Conservation (phyloP, 2,113 vertebrate genomes). For the Semicossyphus pulcher region DNA sequence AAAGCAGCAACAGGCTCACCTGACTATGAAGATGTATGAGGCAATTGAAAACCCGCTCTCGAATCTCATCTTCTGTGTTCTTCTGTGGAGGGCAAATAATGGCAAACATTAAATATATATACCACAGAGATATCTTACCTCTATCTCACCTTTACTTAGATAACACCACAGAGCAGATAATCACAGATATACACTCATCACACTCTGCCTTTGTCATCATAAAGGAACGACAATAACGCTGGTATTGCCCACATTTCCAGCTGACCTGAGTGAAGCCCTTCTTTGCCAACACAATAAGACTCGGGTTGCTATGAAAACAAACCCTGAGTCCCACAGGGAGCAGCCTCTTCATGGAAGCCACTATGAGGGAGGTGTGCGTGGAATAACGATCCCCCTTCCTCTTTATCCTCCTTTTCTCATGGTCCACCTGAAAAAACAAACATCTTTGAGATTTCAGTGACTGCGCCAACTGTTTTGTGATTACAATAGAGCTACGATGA, state of each 20-base stretch:
- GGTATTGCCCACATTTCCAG: conserved; percentile 3
- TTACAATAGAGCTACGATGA: not conserved
- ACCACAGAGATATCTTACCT: not conserved
- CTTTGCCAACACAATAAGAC: conserved; percentile 89
- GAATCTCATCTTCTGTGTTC: conserved; percentile 92
- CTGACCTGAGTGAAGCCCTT: conserved; percentile 89
- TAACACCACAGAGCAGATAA: not conserved
- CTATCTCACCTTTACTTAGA: not conserved
- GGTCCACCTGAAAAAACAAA: conserved; percentile 75
- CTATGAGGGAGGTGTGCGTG: conserved; percentile 92
- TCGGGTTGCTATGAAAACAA: conserved; percentile 90
- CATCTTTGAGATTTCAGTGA: not conserved
- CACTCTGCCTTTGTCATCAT: not conserved
- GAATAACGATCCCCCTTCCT: conserved; percentile 93
- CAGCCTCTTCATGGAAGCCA: conserved; percentile 90
- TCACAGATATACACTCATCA: not conserved
- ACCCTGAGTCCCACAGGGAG: conserved; percentile 90
- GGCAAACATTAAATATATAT: not conserved
- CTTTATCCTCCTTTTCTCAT: conserved; percentile 89
- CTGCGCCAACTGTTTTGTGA: not conserved
- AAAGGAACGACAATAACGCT: not conserved
- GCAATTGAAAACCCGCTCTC: conserved; percentile 85
- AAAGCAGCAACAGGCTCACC: conserved; percentile 75
- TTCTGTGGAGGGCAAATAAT: conserved; percentile 85
- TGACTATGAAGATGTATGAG: conserved; percentile 85